Evolutionary conservation across 2,797 vertebrate species (phyloP).

Genomic region (Varecia variegata): DNA sequence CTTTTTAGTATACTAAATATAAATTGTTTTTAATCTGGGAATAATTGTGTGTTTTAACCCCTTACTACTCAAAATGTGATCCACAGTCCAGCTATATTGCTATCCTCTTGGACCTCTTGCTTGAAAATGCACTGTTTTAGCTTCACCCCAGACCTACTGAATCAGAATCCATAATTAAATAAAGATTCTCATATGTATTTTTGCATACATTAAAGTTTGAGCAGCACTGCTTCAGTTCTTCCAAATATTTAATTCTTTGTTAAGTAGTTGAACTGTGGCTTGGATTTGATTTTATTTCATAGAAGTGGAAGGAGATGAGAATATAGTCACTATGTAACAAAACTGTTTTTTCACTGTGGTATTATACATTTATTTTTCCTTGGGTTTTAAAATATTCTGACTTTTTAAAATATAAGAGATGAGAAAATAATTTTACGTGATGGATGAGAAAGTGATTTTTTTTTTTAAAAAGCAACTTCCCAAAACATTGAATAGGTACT

Average conservation of each 20-base stretch:
- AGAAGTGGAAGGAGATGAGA: background rate
- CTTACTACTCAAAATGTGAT: background rate
- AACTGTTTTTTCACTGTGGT: background rate
- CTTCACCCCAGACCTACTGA: background rate
- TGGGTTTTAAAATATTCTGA: background rate
- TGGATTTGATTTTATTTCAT: conserved; percentile 13
- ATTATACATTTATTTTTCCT: background rate
- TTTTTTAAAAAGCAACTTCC: background rate
- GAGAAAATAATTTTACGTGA: conserved; percentile 26
- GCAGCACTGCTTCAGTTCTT: background rate
- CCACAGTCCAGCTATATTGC: background rate
- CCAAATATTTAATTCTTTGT: background rate
- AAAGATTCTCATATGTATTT: background rate
- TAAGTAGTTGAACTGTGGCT: background rate
- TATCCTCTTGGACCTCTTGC: background rate
- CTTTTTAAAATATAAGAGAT: background rate
- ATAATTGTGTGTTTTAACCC: background rate
- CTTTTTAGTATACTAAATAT: conserved; percentile 3
- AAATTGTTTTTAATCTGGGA: conserved; percentile 3
- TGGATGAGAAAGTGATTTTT: background rate
- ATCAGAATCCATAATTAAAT: background rate
- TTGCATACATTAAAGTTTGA: background rate
- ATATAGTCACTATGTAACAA: background rate
- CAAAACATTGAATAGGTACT: background rate
- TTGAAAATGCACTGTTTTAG: background rate